Base-by-base conservation (phyloP, 2,888 invertebrate genomes). In the Toxonevra muliebris region DNA sequence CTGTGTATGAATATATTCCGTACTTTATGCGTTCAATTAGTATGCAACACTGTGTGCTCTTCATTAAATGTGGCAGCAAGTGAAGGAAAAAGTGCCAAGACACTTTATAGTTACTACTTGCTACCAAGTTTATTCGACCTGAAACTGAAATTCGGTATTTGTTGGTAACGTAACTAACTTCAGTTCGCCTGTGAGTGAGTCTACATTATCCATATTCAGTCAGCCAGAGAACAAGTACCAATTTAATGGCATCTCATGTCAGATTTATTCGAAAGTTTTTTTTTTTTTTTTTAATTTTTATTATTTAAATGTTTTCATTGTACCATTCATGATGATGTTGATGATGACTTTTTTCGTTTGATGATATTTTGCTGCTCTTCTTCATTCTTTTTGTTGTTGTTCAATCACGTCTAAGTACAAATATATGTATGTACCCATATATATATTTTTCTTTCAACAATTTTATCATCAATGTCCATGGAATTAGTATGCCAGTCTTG, bases 211-310 rank as follows among this genome's bases (percentile, higher is more conserved):
- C 41, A 10, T 42, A 15, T 30, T 41, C n/a, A 42, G 12, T 15
- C 41, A 48, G 64, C 54, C 57, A 59, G 63, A 61, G 40, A 66
- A 66, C 75, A 74, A 80, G 79, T 79, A 80, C 81, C 81, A 80
- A 80, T 77, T 80, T 78, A 78, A 81, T 81, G 76, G 77, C 78
- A 78, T 75, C 71, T 73, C 74, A 69, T 57, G 67, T 65, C 67
- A 62, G 67, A 69, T 67, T 67, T 61, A 65, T 66, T 62, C 57
- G 53, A 68, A 66, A 63, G 61, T 65, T 69, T 48, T 15, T 67
- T 20, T 54, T 52, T 65, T 65, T 12, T 42, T 60, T 60, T 17
- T 43, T 62, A 42, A 17, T 58, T 45, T 63, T 48, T 20, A 41
- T 57, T 53, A 13, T 57, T 8, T 55, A 13, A 20, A 12, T 41